phyloP scores from a whole-genome alignment of 2,888 invertebrate genomes.

The Diadromus collaris region DNA sequence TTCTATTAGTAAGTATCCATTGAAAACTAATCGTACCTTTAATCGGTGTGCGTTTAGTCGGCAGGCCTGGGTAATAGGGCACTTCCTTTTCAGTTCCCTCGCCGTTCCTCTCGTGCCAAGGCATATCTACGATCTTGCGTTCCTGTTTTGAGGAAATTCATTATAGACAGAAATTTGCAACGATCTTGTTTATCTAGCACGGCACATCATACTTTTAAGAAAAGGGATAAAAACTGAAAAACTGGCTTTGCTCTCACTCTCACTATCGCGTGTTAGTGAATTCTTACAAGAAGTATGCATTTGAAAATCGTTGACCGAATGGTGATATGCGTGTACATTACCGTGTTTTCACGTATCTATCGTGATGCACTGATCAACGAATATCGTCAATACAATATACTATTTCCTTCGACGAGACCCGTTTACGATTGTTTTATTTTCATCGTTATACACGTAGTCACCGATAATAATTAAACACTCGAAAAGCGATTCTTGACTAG shows the following conservation, averaged over 20 bases:
- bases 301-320: constrained; percentile 16
- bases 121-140: constrained; percentile 85
- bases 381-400: not conserved
- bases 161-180: constrained; percentile 13
- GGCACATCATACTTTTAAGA: constrained; percentile 20
- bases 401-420: not conserved
- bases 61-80: constrained; percentile 86
- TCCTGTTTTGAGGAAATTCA: constrained; percentile 78
- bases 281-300: not conserved
- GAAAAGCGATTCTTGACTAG: not conserved
- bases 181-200: not conserved
- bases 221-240: constrained; percentile 5
- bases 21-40: constrained; percentile 83
- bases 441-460: not conserved
- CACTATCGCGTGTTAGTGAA: constrained; percentile 21
- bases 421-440: not conserved
- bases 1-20: constrained; percentile 70
- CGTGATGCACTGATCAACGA: constrained; percentile 8
- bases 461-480: not conserved
- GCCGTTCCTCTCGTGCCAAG: constrained; percentile 86
- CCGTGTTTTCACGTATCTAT: constrained; percentile 21
- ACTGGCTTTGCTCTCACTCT: constrained; percentile 11
- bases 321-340: constrained; percentile 29
- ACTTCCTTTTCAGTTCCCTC: constrained; percentile 85
- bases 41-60: constrained; percentile 90